Evolutionary conservation across 1,140 invertebrate species (phyloP).

Genomic region (Halotydeus destructor): DNA sequence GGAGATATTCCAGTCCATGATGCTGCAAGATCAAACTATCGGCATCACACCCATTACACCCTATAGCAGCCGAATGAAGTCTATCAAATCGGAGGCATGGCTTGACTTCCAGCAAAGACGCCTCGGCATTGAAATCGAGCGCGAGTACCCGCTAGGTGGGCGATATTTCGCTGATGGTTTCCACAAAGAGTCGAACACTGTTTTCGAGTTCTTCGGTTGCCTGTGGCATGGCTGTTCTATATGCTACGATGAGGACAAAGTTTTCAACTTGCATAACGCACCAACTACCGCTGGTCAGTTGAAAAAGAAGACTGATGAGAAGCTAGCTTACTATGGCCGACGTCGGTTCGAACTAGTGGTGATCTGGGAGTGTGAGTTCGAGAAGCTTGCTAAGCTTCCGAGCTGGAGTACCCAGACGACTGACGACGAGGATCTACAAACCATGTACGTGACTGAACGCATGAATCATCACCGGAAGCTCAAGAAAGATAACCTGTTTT

Average conservation of each 20-base stretch:
- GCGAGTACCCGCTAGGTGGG: too few relatives aligned
- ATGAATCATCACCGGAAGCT: too few relatives aligned
- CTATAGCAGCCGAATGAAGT: background rate
- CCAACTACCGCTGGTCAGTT: too few relatives aligned
- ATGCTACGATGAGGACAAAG: too few relatives aligned
- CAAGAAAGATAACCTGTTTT: too few relatives aligned
- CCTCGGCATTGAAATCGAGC: too few relatives aligned
- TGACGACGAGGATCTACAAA: too few relatives aligned
- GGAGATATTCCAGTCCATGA: background rate
- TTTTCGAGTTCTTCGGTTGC: background rate
- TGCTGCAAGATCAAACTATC: background rate
- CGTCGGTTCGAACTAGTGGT: background rate
- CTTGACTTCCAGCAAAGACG: too few relatives aligned
- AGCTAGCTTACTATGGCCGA: background rate
- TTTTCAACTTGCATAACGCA: too few relatives aligned
- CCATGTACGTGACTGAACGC: too few relatives aligned
- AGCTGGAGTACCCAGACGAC: too few relatives aligned
- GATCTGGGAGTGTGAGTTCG: constrained; percentile 7
- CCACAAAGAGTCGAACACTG: background rate
- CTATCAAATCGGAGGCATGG: background rate
- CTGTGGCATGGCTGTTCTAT: background rate
- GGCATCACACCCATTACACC: background rate
- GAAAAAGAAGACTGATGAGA: background rate
- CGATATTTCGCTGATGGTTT: background rate
- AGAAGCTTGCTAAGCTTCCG: too few relatives aligned